Evolutionary conservation across 2,113 vertebrate genomes (phyloP), one percentile per base, ranked within the genome.

Genomic region (Myxocyprinus asiaticus): DNA sequence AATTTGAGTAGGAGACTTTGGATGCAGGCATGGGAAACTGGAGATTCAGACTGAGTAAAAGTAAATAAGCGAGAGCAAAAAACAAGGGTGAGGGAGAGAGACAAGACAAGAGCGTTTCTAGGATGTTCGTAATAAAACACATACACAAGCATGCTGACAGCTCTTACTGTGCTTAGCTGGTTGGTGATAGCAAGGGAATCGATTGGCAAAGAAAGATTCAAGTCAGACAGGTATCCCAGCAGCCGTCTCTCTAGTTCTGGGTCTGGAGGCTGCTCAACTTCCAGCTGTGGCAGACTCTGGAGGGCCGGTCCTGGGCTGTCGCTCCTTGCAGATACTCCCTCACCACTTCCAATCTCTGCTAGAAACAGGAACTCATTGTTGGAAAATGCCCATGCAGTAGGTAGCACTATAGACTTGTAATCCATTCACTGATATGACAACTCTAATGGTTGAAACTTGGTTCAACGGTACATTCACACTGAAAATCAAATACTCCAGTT

Each of bases 1-100:
- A 98, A 98, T 65, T 98, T 97, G 53, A 96, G 94, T 67, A 98
- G 90, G 22, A 98, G 92, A 81, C 96, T 96, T 86, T 95, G 94
- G 80, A 98, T 96, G 58, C 92, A 93, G 42, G 88, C 85, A 7
- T 94, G 94, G 55, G 90, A 92, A 17, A 93, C 92, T 9, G 92
- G 86, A 8, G 90, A 84, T 76, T 96, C 94, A n/a, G 94, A 89
- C 96, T 97, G 85, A n/a, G 63, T 33, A 33, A 33, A 33, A 33
- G 22, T 33, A 33, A 33, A 33, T 33, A 33, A 33, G 22, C 22
- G 22, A 33, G 22, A 33, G 22, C n/a, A 45, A 55, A 50, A n/a
- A 12, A 68, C 7, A 17, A 10, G 15, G n/a, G 14, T 43, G 22
- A 15, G 12, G 22, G 10, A 50, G 12, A 15, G 10, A 7, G 58